Evolutionary conservation across 2,113 vertebrate species (phyloP).

Genomic region (Microcebus griseorufus): DNA sequence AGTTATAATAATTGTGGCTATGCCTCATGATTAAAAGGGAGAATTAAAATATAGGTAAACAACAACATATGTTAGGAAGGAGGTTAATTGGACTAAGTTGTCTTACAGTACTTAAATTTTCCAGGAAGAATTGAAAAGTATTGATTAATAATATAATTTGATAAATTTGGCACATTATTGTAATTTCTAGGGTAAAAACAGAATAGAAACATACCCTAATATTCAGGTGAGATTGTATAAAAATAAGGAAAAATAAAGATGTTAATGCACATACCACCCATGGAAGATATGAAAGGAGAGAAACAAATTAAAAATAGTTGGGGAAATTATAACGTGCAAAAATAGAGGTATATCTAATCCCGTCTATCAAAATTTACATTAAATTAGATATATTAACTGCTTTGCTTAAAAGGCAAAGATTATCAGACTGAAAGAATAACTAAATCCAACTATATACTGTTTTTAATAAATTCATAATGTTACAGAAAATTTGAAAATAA

Average conservation of each 20-base stretch:
- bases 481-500: neutral
- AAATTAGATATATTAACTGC: neutral
- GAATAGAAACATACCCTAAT: neutral
- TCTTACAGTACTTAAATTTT: neutral
- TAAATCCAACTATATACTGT: neutral
- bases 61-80: neutral
- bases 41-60: neutral
- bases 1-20: neutral
- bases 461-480: neutral
- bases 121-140: neutral
- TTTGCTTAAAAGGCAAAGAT: neutral
- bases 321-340: neutral
- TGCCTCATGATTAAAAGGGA: neutral
- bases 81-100: neutral
- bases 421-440: neutral
- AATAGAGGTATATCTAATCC: neutral
- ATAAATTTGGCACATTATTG: neutral
- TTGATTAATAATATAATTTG: neutral
- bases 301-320: neutral
- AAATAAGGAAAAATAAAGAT: neutral
- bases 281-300: neutral
- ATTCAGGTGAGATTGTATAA: neutral
- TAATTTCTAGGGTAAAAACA: neutral
- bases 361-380: neutral
- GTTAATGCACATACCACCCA: neutral